phyloP scores from a whole-genome alignment of 2,888 invertebrate species.

The Encarsia formosa region DNA sequence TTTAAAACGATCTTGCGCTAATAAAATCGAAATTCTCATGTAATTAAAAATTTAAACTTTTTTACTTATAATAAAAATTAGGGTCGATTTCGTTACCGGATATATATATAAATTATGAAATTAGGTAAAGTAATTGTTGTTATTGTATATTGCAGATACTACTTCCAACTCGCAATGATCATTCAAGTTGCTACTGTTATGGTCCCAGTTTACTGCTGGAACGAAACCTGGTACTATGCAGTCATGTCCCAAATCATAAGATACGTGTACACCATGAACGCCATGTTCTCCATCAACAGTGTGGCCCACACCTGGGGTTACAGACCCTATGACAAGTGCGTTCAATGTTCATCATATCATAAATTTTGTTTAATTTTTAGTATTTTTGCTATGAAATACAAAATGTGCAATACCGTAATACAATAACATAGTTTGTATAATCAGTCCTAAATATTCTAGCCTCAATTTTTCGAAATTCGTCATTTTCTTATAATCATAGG shows the following conservation, averaged over 20 bases:
- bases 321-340: slow-evolving; percentile 34
- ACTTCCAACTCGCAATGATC: slow-evolving; percentile 56
- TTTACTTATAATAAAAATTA: no score
- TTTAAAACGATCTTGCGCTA: not conserved
- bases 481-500: no score
- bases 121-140: no score
- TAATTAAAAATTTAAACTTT: no score
- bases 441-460: no score
- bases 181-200: slow-evolving; percentile 62
- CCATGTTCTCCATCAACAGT: slow-evolving; percentile 81
- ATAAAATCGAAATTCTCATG: no score
- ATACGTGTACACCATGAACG: slow-evolving; percentile 62
- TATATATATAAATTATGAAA: no score
- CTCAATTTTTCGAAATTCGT: no score
- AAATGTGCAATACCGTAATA: no score
- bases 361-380: not conserved
- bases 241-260: slow-evolving; percentile 61
- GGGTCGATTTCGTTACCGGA: no score
- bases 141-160: not conserved
- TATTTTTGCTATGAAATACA: not conserved
- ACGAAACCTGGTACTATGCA: slow-evolving; percentile 60
- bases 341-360: no score
- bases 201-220: slow-evolving; percentile 67
- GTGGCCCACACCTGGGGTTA: slow-evolving; percentile 56
- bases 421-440: no score